These are phyloP conservation scores for Alauda arvensis DNA, from an alignment of 2,797 vertebrate species.

Conservation along the genomic window DNA sequence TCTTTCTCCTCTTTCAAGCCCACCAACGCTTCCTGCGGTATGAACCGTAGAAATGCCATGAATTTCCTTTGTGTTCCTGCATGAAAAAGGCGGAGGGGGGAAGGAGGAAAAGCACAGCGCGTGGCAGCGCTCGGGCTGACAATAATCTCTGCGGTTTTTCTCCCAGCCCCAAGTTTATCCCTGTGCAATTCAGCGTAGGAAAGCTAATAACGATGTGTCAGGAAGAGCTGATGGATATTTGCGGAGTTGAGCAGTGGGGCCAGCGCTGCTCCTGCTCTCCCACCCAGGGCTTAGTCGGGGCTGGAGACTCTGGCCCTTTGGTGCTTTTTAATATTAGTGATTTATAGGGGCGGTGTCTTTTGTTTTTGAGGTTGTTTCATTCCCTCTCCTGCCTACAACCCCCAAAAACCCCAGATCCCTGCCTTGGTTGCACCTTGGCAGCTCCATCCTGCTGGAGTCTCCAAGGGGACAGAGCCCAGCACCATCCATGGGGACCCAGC, in stretches of 20 bases:
- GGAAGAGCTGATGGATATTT: constrained; percentile 50
- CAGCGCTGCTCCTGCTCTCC: constrained; percentile 1
- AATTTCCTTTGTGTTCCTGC: constrained; percentile 44
- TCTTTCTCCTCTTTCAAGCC: constrained; percentile 46
- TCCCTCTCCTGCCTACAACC: neutral
- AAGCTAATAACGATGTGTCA: constrained; percentile 62
- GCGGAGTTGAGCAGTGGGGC: constrained; percentile 2
- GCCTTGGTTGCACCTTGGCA: neutral
- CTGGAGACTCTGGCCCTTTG: neutral
- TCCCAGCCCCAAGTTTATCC: constrained; percentile 61
- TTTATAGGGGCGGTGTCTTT: neutral
- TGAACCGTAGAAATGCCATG: constrained; percentile 34
- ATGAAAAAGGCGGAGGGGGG: neutral
- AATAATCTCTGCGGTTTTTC: constrained; percentile 58
- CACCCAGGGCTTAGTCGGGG: neutral
- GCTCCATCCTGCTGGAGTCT: neutral
- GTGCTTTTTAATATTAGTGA: constrained; percentile 8
- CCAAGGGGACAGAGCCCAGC: neutral
- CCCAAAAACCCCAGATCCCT: neutral
- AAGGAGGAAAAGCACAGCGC: constrained; percentile 19
- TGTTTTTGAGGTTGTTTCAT: neutral
- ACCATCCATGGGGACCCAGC: neutral
- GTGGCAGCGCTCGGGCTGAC: constrained; percentile 27
- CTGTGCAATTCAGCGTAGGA: constrained; percentile 65
- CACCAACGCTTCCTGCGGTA: constrained; percentile 27